Conservation (phyloP, 2,113 vertebrate species). For the Gallinago paraguaiae region DNA sequence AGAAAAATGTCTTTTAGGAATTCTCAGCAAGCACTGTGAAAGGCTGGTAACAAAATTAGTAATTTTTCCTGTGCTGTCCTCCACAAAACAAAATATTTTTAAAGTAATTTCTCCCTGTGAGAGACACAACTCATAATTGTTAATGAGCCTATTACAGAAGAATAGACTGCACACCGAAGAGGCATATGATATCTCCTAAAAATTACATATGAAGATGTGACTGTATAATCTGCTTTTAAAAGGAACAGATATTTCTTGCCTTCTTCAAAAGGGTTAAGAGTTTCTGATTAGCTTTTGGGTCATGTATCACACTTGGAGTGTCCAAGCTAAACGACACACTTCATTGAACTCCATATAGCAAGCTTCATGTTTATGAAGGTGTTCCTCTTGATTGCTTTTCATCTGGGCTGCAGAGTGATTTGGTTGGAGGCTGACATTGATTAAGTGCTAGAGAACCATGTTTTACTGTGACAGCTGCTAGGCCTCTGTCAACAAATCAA, state of each 20-base stretch:
- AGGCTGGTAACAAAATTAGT: background rate
- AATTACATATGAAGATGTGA: background rate
- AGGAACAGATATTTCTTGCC: background rate
- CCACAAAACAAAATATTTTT: background rate
- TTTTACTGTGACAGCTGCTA: slow-evolving; percentile 79
- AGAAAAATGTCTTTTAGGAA: background rate
- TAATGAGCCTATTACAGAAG: background rate
- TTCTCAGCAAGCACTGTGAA: background rate
- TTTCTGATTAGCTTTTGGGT: slow-evolving; percentile 70
- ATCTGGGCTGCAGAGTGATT: slow-evolving; percentile 68
- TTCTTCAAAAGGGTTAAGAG: slow-evolving; percentile 66
- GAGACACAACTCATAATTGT: background rate
- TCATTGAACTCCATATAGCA: slow-evolving; percentile 74
- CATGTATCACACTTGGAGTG: slow-evolving; percentile 61
- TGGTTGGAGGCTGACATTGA: slow-evolving; percentile 78
- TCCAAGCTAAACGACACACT: slow-evolving; percentile 72
- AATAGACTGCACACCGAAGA: background rate
- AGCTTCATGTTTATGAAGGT: slow-evolving; percentile 77
- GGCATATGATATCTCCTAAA: background rate
- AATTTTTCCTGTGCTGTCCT: background rate
- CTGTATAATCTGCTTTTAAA: background rate
- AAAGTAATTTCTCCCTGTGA: background rate
- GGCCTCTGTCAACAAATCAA: slow-evolving; percentile 72
- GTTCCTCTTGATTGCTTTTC: slow-evolving; percentile 79
- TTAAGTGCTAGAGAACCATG: slow-evolving; percentile 74